Evolutionary conservation across 1,140 invertebrate genomes (phyloP).

Genomic region (Drosophila navojoa): DNA sequence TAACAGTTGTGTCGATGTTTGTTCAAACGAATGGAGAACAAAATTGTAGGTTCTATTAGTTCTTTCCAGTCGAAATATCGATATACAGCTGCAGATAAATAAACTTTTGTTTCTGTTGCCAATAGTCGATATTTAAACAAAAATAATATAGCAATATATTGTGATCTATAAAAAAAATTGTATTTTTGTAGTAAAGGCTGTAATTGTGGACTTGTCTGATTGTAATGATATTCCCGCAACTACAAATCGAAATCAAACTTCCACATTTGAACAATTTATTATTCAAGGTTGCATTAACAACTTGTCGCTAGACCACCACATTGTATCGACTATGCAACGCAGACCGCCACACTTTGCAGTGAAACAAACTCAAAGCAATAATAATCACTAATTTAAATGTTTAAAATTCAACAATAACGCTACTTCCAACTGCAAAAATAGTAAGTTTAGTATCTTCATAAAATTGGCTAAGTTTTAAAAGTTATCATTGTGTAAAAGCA

Average conservation of each 20-base stretch:
- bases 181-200: too few relatives aligned
- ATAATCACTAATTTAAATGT: constrained; percentile 59
- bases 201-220: not conserved
- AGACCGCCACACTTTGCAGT: constrained; percentile 37
- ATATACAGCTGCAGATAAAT: not conserved
- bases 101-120: too few relatives aligned
- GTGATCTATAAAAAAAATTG: not conserved
- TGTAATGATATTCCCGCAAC: too few relatives aligned
- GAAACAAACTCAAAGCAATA: constrained; percentile 47
- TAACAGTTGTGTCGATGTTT: constrained; percentile 5
- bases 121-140: not conserved
- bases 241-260: not conserved
- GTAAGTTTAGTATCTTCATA: constrained; percentile 55
- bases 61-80: not conserved
- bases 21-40: not conserved
- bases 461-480: constrained; percentile 32
- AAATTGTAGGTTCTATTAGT: not conserved
- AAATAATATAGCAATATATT: not conserved
- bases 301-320: constrained; percentile 21
- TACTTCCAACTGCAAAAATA: constrained; percentile 55
- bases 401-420: constrained; percentile 48
- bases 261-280: not conserved
- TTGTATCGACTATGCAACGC: constrained; percentile 32
- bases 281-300: constrained; percentile 1
- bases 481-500: constrained; percentile 39